Base-by-base conservation (phyloP, 2,888 invertebrate genomes). In the Agriopis marginaria region DNA sequence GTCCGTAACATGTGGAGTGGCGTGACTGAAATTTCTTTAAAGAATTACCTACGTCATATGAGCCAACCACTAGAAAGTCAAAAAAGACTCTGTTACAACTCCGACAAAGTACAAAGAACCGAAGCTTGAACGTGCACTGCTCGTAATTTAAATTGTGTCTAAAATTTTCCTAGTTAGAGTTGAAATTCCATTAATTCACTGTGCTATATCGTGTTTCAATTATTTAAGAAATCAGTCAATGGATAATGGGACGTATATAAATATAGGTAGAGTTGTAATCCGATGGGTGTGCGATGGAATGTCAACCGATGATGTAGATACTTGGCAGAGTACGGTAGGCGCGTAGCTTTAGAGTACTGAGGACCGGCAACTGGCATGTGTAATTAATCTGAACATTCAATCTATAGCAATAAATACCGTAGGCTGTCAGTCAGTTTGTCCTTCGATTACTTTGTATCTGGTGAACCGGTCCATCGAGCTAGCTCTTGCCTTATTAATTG, bases 401-500 rank as follows among this genome's bases (percentile, higher is more conserved):
- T 90, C 88, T 89, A 88, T 85, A 89, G 85, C 88, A 88, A 89
- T 88, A 89, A 89, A 89, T 89, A 89, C 88, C 85, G 86, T 86
- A 82, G 82, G 82, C 82, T 87, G 88, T 86, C 83, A 82, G 85
- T 86, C 85, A 83, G 88, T 87, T 81, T 89, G 89, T 90, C 90
- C 90, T 90, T 89, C 88, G 86, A 84, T 83, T 83, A 84, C 86
- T 83, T 83, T 84, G 87, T 83, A 85, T 85, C 84, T 81, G 79
- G 86, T 79, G 79, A 81, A 87, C 87, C 86, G 87, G 87, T 85
- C 86, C 79, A 80, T 80, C 79, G 73, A 75, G 79, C 80, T 72
- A 73, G 79, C 79, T 84, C 79, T 80, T 80, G 79, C 76, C 69
- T 75, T 85, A 82, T 84, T 86, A 83, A 86, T 87, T 82, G 84